Conservation (phyloP, 2,797 vertebrate species). For the Melanotaenia pygmaea region DNA sequence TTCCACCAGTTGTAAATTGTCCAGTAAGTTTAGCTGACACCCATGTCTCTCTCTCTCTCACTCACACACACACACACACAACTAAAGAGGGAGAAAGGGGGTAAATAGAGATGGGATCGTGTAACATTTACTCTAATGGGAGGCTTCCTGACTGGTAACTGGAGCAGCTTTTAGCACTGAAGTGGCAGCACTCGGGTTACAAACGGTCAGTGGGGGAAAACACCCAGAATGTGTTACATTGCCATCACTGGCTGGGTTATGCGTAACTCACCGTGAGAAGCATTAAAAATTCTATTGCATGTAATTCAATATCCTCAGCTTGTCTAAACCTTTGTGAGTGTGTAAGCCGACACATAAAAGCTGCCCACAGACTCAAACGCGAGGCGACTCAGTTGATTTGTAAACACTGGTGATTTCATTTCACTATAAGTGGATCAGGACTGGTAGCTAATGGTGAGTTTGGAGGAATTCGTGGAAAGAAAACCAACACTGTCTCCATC, state of each 20-base stretch:
- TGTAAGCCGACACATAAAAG: constrained; percentile 6
- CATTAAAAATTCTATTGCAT: constrained; percentile 8
- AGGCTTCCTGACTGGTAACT: constrained; percentile 80
- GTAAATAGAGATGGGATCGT: constrained; percentile 71
- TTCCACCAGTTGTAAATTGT: constrained; percentile 61
- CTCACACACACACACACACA: constrained; percentile 14
- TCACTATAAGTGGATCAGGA: constrained; percentile 5
- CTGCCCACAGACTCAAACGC: neutral
- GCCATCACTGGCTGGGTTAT: constrained; percentile 35
- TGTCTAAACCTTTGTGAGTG: neutral
- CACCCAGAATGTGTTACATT: constrained; percentile 64
- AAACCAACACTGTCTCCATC: constrained; percentile 21
- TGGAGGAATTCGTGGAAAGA: constrained; percentile 13
- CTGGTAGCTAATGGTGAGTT: neutral
- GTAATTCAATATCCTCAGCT: constrained; percentile 15
- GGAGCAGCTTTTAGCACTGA: constrained; percentile 72
- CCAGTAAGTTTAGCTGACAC: constrained; percentile 59
- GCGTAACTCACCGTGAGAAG: constrained; percentile 48
- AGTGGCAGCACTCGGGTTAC: constrained; percentile 75
- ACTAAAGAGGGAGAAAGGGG: constrained; percentile 59
- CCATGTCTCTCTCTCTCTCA: neutral
- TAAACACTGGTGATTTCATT: constrained; percentile 5
- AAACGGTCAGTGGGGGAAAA: constrained; percentile 57
- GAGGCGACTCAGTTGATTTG: neutral
- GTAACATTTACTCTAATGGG: constrained; percentile 80